Evolutionary conservation across 2,888 invertebrate species (phyloP).

Genomic region (Uropetala carovei): DNA sequence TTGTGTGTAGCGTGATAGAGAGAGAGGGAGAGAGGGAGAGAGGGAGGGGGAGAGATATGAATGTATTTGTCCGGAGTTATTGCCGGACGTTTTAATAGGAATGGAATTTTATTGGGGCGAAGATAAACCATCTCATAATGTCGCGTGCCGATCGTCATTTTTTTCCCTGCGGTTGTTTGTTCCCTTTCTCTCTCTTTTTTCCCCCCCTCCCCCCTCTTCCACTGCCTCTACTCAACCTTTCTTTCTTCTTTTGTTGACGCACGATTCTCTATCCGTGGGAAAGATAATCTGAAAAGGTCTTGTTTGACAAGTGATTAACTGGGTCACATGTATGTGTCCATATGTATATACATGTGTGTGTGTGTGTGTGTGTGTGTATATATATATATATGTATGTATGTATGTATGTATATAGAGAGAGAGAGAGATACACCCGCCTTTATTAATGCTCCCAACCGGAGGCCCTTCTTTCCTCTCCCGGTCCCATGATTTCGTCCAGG

Average conservation of each 20-base stretch:
- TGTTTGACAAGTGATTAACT: not conserved
- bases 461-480: too few relatives aligned
- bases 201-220: not conserved
- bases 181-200: not conserved
- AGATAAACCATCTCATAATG: not conserved
- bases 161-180: not conserved
- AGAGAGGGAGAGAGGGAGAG: not conserved
- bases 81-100: not conserved
- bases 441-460: too few relatives aligned
- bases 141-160: constrained; percentile 21
- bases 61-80: not conserved
- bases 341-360: too few relatives aligned
- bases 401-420: too few relatives aligned
- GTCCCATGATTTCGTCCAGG: too few relatives aligned
- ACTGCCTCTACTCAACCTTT: too few relatives aligned
- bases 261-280: not conserved
- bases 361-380: too few relatives aligned
- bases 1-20: not conserved
- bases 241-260: too few relatives aligned
- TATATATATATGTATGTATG: too few relatives aligned
- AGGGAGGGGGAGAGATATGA: not conserved
- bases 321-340: not conserved
- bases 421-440: too few relatives aligned
- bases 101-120: not conserved
- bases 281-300: not conserved